These are phyloP conservation scores for Spisula subtruncata DNA, from an alignment of 2,888 invertebrate species.

Conservation along the genomic window DNA sequence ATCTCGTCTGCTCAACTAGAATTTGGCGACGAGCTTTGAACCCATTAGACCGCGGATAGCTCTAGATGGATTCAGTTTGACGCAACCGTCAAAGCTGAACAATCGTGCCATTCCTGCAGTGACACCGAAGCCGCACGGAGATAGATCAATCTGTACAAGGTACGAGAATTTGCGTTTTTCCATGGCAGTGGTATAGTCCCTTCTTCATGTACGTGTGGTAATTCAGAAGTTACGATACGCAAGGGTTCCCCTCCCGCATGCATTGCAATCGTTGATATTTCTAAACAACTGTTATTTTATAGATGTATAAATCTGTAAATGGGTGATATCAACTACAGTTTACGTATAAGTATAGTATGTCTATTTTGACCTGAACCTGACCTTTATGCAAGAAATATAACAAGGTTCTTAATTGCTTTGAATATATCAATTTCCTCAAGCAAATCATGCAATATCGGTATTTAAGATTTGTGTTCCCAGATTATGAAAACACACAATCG, in stretches of 20 bases:
- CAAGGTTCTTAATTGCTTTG: too few species aligned
- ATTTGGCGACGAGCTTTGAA: conserved; percentile 74
- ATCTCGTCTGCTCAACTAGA: conserved; percentile 71
- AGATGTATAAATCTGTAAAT: too few species aligned
- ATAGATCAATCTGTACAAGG: conserved; percentile 87
- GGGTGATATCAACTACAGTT: too few species aligned
- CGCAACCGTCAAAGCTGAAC: conserved; percentile 76
- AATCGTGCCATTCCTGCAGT: conserved; percentile 87
- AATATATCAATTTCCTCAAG: too few species aligned
- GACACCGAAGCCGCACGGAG: conserved; percentile 87
- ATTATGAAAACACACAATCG: too few species aligned
- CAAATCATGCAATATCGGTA: too few species aligned
- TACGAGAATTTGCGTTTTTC: conserved; percentile 84
- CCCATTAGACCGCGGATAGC: conserved; percentile 82
- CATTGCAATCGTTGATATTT: conserved; percentile 82
- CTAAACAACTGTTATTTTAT: too few species aligned
- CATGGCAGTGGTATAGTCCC: conserved; percentile 83
- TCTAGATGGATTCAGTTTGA: conserved; percentile 79
- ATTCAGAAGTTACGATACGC: conserved; percentile 86
- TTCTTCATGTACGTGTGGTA: conserved; percentile 79
- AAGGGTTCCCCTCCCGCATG: conserved; percentile 87
- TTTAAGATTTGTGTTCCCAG: too few species aligned
- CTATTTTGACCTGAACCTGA: too few species aligned
- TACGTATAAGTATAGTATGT: too few species aligned
- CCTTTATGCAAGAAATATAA: too few species aligned